Percentiles rank a stretch among this genome's conserved stretches.
These are phyloP conservation scores for Cryptoblepharus egeriae DNA, from an alignment of 2,797 vertebrate species.

Conservation along the genomic window DNA sequence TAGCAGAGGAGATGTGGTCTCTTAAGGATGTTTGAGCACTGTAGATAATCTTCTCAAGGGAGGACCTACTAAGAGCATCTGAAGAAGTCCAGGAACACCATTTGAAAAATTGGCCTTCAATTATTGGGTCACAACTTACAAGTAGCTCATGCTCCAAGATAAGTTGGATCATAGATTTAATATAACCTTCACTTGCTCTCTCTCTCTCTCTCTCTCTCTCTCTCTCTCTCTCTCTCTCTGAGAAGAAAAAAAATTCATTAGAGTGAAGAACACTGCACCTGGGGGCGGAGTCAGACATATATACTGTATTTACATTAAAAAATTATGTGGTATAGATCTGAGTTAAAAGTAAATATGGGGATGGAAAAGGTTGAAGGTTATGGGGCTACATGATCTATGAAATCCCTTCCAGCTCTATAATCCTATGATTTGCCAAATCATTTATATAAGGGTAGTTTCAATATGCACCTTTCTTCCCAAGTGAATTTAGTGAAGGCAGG, in stretches of 20 bases:
- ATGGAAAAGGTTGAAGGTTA: neutral
- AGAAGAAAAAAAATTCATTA: neutral
- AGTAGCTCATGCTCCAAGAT: neutral
- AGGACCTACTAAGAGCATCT: neutral
- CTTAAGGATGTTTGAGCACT: neutral
- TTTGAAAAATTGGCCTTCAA: neutral
- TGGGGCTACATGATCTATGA: neutral
- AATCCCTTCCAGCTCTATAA: neutral
- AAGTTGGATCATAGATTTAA: neutral
- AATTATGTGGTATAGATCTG: neutral
- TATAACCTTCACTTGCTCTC: neutral
- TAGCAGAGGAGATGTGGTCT: neutral
- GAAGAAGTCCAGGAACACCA: neutral
- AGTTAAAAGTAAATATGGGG: neutral
- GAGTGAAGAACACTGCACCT: neutral
- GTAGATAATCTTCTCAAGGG: no score
- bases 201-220: neutral
- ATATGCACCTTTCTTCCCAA: conserved; percentile 35
- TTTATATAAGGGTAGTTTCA: conserved; percentile 25
- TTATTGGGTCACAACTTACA: neutral
- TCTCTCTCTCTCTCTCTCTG: neutral
- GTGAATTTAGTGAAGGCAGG: conserved; percentile 33
- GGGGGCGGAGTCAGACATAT: no score
- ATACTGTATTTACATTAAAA: neutral
- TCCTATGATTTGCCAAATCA: neutral